phyloP scores from a whole-genome alignment of 2,888 invertebrate species.

The Eledona agricola region DNA sequence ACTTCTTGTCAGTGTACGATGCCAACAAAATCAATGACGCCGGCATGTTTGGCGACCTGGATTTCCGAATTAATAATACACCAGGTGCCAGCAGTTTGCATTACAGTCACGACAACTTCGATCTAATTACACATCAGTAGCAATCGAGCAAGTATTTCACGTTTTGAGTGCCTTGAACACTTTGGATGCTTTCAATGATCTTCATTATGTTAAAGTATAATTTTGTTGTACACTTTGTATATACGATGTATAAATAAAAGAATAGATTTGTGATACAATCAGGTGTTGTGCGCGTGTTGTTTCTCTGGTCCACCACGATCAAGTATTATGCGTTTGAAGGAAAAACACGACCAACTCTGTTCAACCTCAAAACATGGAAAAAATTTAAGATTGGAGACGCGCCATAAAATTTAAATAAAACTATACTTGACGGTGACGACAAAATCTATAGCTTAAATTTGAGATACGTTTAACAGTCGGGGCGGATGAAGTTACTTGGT shows the following conservation, averaged over 20 bases:
- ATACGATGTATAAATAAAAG: slow-evolving; percentile 42
- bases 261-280: slow-evolving; percentile 42
- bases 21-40: slow-evolving; percentile 53
- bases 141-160: slow-evolving; percentile 20
- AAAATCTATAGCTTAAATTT: too few species aligned
- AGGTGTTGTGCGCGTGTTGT: background rate
- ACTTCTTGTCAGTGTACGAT: slow-evolving; percentile 54
- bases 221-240: slow-evolving; percentile 44
- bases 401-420: background rate
- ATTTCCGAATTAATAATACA: slow-evolving; percentile 55
- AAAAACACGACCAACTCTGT: too few species aligned
- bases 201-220: slow-evolving; percentile 41
- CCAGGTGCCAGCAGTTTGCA: slow-evolving; percentile 46
- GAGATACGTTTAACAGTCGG: too few species aligned
- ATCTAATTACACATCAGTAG: slow-evolving; percentile 49
- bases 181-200: slow-evolving; percentile 51
- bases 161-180: slow-evolving; percentile 46
- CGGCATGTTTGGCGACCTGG: slow-evolving; percentile 57
- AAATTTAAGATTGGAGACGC: background rate
- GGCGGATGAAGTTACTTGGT: too few species aligned
- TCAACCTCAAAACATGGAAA: too few species aligned
- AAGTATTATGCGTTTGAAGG: too few species aligned
- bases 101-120: slow-evolving; percentile 49
- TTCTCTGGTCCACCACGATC: background rate
- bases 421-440: too few species aligned